These are phyloP conservation scores for Turnix velox DNA, from an alignment of 2,113 vertebrate species.

Conservation along the genomic window DNA sequence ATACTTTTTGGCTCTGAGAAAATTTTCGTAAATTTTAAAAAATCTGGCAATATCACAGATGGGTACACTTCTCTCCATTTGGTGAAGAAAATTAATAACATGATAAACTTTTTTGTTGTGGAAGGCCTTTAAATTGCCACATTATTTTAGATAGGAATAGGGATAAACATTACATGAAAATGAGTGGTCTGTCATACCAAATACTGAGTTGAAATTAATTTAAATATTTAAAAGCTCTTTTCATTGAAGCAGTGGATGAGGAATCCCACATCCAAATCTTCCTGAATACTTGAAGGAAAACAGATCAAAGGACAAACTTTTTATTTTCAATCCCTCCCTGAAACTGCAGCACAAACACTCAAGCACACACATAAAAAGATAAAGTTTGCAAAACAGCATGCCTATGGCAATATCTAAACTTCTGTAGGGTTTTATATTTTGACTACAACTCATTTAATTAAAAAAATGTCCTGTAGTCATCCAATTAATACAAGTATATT, in stretches of 20 bases:
- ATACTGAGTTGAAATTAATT: neutral
- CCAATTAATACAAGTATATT: neutral
- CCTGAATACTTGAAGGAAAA: neutral
- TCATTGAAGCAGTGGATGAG: neutral
- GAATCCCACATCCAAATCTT: neutral
- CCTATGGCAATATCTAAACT: neutral
- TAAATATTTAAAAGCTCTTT: neutral
- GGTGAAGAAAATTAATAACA: neutral
- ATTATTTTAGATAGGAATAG: neutral
- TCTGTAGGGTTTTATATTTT: neutral
- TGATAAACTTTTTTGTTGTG: neutral
- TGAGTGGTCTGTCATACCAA: neutral
- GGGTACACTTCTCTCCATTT: neutral
- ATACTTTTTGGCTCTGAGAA: neutral
- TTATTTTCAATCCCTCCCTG: neutral
- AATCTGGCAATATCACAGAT: neutral
- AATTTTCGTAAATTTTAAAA: neutral
- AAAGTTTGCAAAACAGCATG: neutral
- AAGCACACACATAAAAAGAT: fast-evolving
- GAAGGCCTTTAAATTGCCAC: neutral
- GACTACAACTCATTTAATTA: neutral
- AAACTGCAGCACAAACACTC: fast-evolving
- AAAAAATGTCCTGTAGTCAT: neutral
- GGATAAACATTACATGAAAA: neutral
- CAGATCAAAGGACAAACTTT: neutral